Conservation (phyloP, 2,888 invertebrate genomes). For the Drosophila borealis region DNA sequence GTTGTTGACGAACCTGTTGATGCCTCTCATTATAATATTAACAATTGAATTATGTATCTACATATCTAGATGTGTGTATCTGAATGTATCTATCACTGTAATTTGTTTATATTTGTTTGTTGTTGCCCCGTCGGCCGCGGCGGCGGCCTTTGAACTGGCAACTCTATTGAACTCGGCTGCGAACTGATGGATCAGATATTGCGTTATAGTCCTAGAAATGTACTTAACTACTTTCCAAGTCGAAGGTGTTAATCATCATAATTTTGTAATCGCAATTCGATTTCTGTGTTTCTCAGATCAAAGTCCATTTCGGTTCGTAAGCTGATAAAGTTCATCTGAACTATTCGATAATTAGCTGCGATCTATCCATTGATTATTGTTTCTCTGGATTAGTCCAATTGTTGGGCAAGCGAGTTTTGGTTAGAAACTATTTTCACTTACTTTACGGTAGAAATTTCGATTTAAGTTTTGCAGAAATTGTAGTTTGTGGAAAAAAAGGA, state of each 20-base stretch:
- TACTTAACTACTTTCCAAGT: slow-evolving; percentile 5
- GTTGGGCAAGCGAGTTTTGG: background rate
- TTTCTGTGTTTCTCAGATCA: slow-evolving; percentile 47
- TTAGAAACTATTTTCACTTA: slow-evolving; percentile 3
- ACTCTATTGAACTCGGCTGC: slow-evolving; percentile 64
- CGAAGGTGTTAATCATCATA: slow-evolving; percentile 63
- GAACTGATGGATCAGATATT: slow-evolving; percentile 57
- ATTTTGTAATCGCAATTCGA: slow-evolving; percentile 9
- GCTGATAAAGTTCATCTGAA: slow-evolving; percentile 64
- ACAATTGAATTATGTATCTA: slow-evolving; percentile 43
- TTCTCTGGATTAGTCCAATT: background rate
- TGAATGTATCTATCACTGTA: background rate
- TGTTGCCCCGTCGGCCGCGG: slow-evolving; percentile 10
- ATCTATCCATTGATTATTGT: slow-evolving; percentile 20
- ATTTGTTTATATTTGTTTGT: slow-evolving; percentile 60
- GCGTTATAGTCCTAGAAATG: slow-evolving; percentile 7
- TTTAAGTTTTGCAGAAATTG: too few relatives aligned
- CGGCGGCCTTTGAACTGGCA: slow-evolving; percentile 66
- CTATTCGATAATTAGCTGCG: slow-evolving; percentile 44
- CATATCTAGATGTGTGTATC: background rate
- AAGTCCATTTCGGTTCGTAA: slow-evolving; percentile 48
- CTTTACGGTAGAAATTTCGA: background rate
- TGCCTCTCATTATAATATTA: slow-evolving; percentile 53
- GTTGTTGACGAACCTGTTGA: slow-evolving; percentile 63
- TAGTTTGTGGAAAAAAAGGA: too few relatives aligned